phyloP scores from a whole-genome alignment of 2,797 vertebrate genomes.

The Aldrovandia affinis region DNA sequence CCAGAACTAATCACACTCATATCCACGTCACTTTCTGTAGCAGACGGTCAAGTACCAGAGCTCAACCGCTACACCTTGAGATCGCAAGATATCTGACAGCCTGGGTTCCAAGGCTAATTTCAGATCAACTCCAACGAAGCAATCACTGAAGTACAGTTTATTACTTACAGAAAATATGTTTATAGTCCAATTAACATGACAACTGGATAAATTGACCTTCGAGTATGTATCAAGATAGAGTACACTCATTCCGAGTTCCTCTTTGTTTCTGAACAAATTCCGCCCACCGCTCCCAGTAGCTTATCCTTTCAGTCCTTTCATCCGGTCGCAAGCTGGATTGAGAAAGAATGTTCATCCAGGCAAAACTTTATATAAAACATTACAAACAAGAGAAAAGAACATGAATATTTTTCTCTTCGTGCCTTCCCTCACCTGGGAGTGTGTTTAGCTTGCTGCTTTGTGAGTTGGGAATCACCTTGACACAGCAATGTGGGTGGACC shows the following conservation, averaged over 20 bases:
- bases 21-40: too few relatives aligned
- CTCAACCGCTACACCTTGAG: too few relatives aligned
- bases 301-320: background rate
- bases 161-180: too few relatives aligned
- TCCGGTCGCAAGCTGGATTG: background rate
- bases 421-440: slow-evolving; percentile 63
- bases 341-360: background rate
- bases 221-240: background rate
- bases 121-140: too few relatives aligned
- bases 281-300: background rate
- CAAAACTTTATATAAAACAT: slow-evolving; percentile 43
- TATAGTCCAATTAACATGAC: too few relatives aligned
- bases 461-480: slow-evolving; percentile 73
- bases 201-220: too few relatives aligned
- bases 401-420: slow-evolving; percentile 61
- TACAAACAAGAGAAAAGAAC: slow-evolving; percentile 62
- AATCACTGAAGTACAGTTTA: too few relatives aligned
- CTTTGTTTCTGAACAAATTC: background rate
- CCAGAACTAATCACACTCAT: too few relatives aligned
- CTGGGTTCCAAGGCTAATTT: too few relatives aligned
- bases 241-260: background rate
- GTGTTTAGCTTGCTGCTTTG: slow-evolving; percentile 63
- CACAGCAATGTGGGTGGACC: slow-evolving; percentile 67
- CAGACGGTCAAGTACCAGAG: too few relatives aligned
- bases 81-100: too few relatives aligned